These are phyloP conservation scores for Hassar affinis DNA, from an alignment of 2,113 vertebrate species.

Conservation along the genomic window DNA sequence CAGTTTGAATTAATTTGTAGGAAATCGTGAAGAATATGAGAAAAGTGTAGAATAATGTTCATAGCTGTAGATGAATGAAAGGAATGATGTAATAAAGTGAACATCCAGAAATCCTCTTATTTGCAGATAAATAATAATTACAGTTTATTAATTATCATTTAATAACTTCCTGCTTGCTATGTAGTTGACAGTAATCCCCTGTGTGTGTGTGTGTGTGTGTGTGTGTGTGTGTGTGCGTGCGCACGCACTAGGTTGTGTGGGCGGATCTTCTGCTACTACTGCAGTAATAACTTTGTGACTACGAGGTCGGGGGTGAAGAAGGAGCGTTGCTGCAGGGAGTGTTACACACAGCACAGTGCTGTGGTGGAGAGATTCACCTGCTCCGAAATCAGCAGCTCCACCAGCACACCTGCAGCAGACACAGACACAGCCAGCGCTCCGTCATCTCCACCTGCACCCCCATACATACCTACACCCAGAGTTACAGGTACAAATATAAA, in stretches of 20 bases:
- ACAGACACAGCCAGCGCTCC: constrained; percentile 49
- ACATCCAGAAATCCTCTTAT: neutral
- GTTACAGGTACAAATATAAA: constrained; percentile 35
- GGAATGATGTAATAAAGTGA: neutral
- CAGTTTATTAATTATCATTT: neutral
- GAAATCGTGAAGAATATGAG: neutral
- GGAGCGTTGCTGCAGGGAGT: constrained; percentile 89
- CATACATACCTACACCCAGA: constrained; percentile 35
- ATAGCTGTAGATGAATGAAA: neutral
- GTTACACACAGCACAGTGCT: constrained; percentile 78
- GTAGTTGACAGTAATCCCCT: neutral
- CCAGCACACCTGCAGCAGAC: constrained; percentile 56
- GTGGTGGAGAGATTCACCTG: constrained; percentile 71
- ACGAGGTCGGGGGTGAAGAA: constrained; percentile 81
- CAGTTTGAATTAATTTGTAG: neutral
- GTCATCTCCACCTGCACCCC: neutral
- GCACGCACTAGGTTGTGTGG: constrained; percentile 79
- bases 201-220: neutral
- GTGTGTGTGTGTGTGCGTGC: constrained; percentile 28
- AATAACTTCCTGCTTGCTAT: too few relatives aligned
- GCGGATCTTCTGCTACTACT: constrained; percentile 93
- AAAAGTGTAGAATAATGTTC: neutral
- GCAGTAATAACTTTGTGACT: constrained; percentile 87
- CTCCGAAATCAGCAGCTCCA: constrained; percentile 61
- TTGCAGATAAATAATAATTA: neutral